Percentiles rank a stretch among this genome's conserved stretches.
These are phyloP conservation scores for Semnopithecus entellus DNA, from an alignment of 2,113 vertebrate species.

Conservation along the genomic window DNA sequence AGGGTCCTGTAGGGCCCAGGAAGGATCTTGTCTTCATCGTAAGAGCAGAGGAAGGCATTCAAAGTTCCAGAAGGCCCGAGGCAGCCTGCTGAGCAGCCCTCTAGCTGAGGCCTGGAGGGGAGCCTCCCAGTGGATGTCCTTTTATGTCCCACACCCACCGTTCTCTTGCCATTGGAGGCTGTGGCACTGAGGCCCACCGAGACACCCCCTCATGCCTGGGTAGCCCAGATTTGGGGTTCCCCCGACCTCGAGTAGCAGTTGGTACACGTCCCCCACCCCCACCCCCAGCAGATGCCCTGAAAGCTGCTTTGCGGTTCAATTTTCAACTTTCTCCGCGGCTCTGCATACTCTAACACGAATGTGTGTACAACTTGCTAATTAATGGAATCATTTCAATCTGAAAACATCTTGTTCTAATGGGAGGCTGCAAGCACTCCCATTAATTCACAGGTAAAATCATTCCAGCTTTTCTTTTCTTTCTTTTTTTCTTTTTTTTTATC, in stretches of 20 bases:
- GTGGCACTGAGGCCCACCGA: not conserved
- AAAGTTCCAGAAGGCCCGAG: not conserved
- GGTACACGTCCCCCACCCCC: rapidly evolving
- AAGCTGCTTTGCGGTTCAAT: not conserved
- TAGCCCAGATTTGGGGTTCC: not conserved
- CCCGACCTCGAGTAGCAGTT: too few species aligned
- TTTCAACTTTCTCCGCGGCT: slow-evolving; percentile 46
- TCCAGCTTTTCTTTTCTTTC: slow-evolving; percentile 50
- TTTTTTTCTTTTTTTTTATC: slow-evolving; percentile 18
- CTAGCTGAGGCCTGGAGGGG: not conserved
- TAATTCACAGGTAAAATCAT: slow-evolving; percentile 61
- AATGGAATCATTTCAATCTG: slow-evolving; percentile 62
- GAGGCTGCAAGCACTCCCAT: slow-evolving; percentile 9
- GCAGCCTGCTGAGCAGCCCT: not conserved
- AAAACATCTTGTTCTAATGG: slow-evolving; percentile 66
- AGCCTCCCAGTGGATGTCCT: not conserved
- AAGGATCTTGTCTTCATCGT: not conserved
- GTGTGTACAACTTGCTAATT: slow-evolving; percentile 64
- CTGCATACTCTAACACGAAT: slow-evolving; percentile 39
- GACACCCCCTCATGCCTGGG: not conserved
- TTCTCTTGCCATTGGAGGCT: not conserved
- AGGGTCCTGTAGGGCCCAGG: not conserved
- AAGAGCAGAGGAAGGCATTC: not conserved
- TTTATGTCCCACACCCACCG: not conserved
- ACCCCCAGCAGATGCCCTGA: not conserved